Conservation (phyloP, 37 sponge, comb jelly and placozoan genomes). For the Chondrilla cf. caribensis region DNA sequence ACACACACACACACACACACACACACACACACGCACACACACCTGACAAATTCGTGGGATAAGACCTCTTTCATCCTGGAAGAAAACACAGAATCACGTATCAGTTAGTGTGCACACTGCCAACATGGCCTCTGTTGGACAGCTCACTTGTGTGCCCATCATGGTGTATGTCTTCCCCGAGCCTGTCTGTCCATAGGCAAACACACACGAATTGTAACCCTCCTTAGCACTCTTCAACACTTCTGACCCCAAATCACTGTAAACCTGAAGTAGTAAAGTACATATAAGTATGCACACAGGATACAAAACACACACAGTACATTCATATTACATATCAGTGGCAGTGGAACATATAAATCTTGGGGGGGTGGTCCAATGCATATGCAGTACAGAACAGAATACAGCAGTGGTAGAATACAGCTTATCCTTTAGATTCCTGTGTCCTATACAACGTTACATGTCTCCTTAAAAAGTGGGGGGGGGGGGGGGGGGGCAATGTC, state of each 20-base stretch:
- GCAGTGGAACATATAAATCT: too few species aligned
- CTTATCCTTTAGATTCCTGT: too few species aligned
- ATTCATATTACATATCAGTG: too few species aligned
- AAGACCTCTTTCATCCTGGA: slow-evolving; percentile 47
- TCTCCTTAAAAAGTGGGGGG: too few species aligned
- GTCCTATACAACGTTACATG: too few species aligned
- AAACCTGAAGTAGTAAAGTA: slow-evolving; percentile 43
- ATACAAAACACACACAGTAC: too few species aligned
- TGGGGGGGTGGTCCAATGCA: too few species aligned
- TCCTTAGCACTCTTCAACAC: slow-evolving; percentile 69
- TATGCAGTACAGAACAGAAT: too few species aligned
- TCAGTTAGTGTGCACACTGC: background rate
- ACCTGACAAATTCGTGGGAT: slow-evolving; percentile 87
- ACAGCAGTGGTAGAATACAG: too few species aligned
- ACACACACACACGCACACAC: too few species aligned
- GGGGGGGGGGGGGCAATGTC: too few species aligned
- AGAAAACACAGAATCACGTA: background rate
- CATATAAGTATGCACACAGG: background rate
- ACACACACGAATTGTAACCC: slow-evolving; percentile 88
- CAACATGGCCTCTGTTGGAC: background rate
- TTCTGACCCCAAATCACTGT: slow-evolving; percentile 59
- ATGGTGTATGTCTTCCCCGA: slow-evolving; percentile 91
- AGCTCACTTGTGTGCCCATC: slow-evolving; percentile 61
- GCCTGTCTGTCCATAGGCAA: slow-evolving; percentile 93
- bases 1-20: too few species aligned